A percentile compares a stretch with the other conserved stretches of the same genome.
These are phyloP conservation scores for Brenthis hecate DNA, from an alignment of 2,888 invertebrate genomes.

Conservation along the genomic window DNA sequence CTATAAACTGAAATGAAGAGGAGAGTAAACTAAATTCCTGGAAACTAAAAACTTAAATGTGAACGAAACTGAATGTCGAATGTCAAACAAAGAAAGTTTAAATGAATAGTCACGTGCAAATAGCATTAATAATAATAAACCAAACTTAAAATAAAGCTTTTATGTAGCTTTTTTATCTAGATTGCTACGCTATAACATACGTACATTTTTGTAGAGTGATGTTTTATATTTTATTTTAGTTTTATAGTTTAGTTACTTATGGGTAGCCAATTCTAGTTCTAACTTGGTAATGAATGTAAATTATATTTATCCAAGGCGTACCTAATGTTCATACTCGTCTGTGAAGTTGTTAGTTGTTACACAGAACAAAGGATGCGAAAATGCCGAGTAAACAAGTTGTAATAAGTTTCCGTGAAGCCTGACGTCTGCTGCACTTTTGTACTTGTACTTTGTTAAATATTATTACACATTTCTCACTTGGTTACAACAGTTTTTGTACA, in stretches of 20 bases:
- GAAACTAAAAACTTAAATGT: too few relatives aligned
- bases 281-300: slow-evolving; percentile 37
- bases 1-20: too few relatives aligned
- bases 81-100: too few relatives aligned
- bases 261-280: slow-evolving; percentile 4
- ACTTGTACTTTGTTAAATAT: slow-evolving; percentile 18
- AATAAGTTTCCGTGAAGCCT: slow-evolving; percentile 58
- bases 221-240: neutral
- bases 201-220: neutral
- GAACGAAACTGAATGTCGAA: too few relatives aligned
- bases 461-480: slow-evolving; percentile 15
- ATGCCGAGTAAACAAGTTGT: slow-evolving; percentile 75
- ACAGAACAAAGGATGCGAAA: slow-evolving; percentile 67
- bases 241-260: neutral
- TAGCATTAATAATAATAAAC: too few relatives aligned
- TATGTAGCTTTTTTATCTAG: too few relatives aligned
- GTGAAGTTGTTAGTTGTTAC: slow-evolving; percentile 40
- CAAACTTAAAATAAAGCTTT: too few relatives aligned
- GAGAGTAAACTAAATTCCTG: too few relatives aligned
- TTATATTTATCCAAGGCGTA: slow-evolving; percentile 37
- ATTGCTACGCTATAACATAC: too few relatives aligned
- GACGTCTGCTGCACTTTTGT: slow-evolving; percentile 36
- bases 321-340: slow-evolving; percentile 35
- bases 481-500: neutral
- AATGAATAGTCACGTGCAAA: too few relatives aligned